Conservation (phyloP, 30 jellyfish, hydroid and myxozoan genomes). For the Pseudorhiza aurosa region DNA sequence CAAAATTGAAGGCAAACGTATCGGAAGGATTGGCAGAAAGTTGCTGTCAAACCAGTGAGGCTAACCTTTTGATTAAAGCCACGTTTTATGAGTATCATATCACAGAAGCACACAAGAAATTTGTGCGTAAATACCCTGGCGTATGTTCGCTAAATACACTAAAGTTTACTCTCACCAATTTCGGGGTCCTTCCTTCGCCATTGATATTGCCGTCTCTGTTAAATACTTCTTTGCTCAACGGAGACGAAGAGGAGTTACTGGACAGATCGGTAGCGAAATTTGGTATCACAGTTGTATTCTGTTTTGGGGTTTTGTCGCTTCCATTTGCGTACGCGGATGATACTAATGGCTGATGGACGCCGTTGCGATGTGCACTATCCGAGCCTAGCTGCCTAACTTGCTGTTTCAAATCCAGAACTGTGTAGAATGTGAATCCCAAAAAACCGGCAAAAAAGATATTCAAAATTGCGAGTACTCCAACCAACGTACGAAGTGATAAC, state of each 20-base stretch:
- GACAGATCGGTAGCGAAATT: neutral
- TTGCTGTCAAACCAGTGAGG: no score
- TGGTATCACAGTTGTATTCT: neutral
- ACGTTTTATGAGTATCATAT: slow-evolving; percentile 2
- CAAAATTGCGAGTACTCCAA: slow-evolving; percentile 1
- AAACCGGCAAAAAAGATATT: neutral
- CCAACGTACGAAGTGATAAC: neutral
- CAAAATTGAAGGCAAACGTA: no score
- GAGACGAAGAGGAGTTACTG: neutral
- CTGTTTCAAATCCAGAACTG: neutral
- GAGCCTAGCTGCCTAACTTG: neutral
- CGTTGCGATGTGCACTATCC: neutral
- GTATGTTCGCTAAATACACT: neutral
- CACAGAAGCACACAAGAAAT: neutral
- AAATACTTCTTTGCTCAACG: neutral
- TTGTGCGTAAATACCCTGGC: neutral
- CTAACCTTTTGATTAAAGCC: neutral
- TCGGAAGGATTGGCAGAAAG: no score
- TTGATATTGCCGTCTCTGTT: neutral
- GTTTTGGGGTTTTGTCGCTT: neutral
- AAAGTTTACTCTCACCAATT: slow-evolving; percentile 1
- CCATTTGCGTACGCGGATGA: neutral
- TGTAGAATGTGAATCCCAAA: neutral
- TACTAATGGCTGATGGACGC: neutral
- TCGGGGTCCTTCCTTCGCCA: neutral